These are phyloP conservation scores for Chesias legatella DNA, from an alignment of 2,888 invertebrate species.

Conservation along the genomic window DNA sequence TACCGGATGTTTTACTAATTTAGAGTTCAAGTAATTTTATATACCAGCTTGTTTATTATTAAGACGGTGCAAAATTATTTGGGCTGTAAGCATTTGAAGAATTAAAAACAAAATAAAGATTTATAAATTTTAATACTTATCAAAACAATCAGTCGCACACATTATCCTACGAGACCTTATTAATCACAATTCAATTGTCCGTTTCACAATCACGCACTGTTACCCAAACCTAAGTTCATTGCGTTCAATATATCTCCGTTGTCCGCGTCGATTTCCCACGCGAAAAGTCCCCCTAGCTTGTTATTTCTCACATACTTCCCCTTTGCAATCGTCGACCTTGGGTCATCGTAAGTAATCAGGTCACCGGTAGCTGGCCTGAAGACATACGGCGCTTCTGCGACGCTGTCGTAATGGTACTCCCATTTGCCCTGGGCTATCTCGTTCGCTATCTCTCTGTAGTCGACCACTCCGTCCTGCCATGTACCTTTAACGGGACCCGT, in stretches of 20 bases:
- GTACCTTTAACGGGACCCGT: slow-evolving; percentile 71
- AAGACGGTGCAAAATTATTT: too few relatives aligned
- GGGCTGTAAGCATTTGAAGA: too few relatives aligned
- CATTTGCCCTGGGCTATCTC: slow-evolving; percentile 66
- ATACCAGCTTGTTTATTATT: too few relatives aligned
- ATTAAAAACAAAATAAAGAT: slow-evolving; percentile 1
- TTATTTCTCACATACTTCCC: slow-evolving; percentile 73
- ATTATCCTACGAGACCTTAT: slow-evolving; percentile 26
- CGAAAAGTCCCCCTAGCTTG: slow-evolving; percentile 68
- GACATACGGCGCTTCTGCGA: slow-evolving; percentile 73
- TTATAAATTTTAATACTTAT: slow-evolving; percentile 18
- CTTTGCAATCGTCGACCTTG: slow-evolving; percentile 69
- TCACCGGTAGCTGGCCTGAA: slow-evolving; percentile 67
- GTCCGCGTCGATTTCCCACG: slow-evolving; percentile 75
- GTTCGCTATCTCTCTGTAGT: slow-evolving; percentile 69
- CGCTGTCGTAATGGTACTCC: slow-evolving; percentile 70
- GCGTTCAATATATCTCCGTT: slow-evolving; percentile 72
- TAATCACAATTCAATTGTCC: slow-evolving; percentile 22
- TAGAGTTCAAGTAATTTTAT: too few relatives aligned
- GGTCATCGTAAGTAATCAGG: slow-evolving; percentile 68
- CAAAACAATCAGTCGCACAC: slow-evolving; percentile 21
- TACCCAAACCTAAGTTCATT: slow-evolving; percentile 73
- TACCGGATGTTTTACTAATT: too few relatives aligned
- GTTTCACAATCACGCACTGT: slow-evolving; percentile 43
- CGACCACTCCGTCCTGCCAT: slow-evolving; percentile 75